Evolutionary conservation across 2,113 vertebrate genomes (phyloP).

Genomic region (Ptychochromis oligacanthus): DNA sequence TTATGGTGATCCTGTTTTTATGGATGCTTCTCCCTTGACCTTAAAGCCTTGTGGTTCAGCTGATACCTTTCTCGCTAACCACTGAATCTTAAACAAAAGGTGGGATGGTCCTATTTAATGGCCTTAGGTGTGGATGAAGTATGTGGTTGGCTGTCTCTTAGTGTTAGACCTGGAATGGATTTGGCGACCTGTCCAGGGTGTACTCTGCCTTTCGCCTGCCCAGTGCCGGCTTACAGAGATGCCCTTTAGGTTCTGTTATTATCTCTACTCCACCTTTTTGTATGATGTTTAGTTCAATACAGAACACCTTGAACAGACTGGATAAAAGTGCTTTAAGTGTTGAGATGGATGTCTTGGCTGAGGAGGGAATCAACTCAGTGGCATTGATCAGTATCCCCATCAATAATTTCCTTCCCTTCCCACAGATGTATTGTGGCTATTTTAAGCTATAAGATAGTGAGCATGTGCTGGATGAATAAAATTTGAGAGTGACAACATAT

Average conservation of each 20-base stretch:
- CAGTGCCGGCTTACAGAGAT: neutral
- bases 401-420: neutral
- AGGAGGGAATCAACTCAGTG: neutral
- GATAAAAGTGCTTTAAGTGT: neutral
- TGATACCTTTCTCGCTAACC: no score
- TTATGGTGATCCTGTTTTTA: no score
- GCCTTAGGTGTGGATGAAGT: neutral
- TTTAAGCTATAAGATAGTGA: neutral
- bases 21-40: no score
- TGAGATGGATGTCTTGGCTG: neutral
- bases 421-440: neutral
- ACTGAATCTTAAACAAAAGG: neutral
- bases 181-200: accelerated
- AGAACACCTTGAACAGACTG: neutral
- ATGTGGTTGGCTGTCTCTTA: neutral
- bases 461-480: neutral
- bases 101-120: neutral
- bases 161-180: neutral
- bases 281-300: accelerated
- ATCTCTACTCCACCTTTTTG: no score
- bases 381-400: neutral
- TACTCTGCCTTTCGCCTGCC: neutral
- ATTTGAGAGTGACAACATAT: neutral
- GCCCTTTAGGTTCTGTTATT: no score
- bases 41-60: no score